phyloP scores from a whole-genome alignment of 2,888 invertebrate genomes.

The Adineta ricciae region DNA sequence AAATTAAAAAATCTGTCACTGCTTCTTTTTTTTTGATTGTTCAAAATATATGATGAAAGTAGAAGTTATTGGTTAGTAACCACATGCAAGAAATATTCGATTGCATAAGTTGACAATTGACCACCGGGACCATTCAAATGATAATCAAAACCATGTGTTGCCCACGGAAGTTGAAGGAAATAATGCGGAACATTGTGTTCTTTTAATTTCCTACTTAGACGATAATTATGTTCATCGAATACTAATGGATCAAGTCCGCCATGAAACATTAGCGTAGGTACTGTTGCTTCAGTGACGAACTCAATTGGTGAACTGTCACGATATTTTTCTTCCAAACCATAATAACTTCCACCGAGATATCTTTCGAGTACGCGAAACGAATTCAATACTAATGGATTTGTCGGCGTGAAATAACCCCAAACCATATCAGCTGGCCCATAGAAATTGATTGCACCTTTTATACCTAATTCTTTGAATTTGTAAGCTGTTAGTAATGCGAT shows the following conservation, averaged over 20 bases:
- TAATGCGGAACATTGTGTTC: not conserved
- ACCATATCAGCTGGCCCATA: not conserved
- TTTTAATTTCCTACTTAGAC: not conserved
- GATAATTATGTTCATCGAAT: not conserved
- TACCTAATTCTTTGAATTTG: not conserved
- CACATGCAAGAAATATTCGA: not conserved
- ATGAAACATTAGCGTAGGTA: not conserved
- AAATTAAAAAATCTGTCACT: no score
- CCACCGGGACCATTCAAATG: not conserved
- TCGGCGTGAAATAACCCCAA: not conserved
- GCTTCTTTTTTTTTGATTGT: no score
- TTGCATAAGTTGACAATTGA: not conserved
- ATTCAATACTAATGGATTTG: not conserved
- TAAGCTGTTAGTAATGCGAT: not conserved
- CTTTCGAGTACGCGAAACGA: not conserved
- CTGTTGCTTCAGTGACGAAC: not conserved
- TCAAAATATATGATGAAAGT: no score
- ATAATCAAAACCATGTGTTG: not conserved
- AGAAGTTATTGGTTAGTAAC: not conserved
- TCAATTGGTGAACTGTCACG: not conserved
- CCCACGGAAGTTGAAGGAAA: not conserved
- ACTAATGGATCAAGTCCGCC: not conserved
- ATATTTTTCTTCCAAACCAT: not conserved
- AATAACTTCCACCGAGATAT: not conserved
- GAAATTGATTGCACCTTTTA: not conserved